Conservation (phyloP, 2,888 invertebrate species). For the Lithophane semibrunnea region DNA sequence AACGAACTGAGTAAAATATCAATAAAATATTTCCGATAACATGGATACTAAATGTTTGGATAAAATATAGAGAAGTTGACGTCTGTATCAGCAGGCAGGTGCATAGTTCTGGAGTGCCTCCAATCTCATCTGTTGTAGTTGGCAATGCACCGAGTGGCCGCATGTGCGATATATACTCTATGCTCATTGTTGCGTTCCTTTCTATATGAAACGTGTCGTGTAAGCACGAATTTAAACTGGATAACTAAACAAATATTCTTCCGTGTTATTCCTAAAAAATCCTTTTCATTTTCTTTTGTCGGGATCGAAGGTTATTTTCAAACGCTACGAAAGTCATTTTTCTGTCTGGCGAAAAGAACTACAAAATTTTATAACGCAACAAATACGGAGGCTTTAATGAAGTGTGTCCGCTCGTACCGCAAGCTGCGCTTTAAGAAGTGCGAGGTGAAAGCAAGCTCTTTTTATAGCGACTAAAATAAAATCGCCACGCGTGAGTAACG, state of each 20-base stretch:
- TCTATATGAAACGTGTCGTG: conserved; percentile 81
- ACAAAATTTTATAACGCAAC: conserved; percentile 70
- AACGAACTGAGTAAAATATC: conserved; percentile 37
- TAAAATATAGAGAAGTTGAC: conserved; percentile 20
- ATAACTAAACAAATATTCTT: conserved; percentile 66
- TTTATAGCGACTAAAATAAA: conserved; percentile 83
- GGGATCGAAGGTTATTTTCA: conserved; percentile 47
- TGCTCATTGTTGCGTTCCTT: conserved; percentile 80
- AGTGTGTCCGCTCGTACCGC: conserved; percentile 76
- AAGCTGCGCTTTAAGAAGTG: conserved; percentile 75
- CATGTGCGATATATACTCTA: conserved; percentile 84
- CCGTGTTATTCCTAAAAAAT: conserved; percentile 57
- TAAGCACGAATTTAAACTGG: conserved; percentile 80
- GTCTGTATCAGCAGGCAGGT: conserved; percentile 65
- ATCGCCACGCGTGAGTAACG: conserved; percentile 80
- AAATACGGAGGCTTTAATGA: conserved; percentile 77
- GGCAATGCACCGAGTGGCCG: conserved; percentile 79
- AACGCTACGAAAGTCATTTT: conserved; percentile 54
- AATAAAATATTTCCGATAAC: conserved; percentile 39
- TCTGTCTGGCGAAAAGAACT: conserved; percentile 61
- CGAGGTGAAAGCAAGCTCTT: conserved; percentile 81
- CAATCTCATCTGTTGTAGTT: conserved; percentile 82
- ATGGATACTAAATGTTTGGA: conserved; percentile 44
- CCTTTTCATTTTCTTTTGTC: conserved; percentile 50
- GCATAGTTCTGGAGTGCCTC: conserved; percentile 75